Evolutionary conservation across 2,888 invertebrate genomes (phyloP).

Genomic region (Cephus pulcher): DNA sequence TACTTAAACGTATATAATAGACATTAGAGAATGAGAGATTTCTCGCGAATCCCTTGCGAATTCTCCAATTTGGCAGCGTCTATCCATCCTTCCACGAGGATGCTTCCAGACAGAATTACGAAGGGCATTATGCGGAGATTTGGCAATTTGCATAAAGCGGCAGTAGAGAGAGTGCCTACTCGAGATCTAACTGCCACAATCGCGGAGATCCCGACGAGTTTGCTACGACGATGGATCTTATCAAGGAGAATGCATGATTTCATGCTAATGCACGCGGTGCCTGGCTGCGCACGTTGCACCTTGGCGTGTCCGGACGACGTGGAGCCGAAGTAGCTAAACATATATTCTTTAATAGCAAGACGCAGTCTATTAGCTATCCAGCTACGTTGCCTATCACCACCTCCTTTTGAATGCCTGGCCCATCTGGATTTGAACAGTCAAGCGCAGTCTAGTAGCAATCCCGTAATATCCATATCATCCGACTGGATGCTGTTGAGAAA

Average conservation of each 20-base stretch:
- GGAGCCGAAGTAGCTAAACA: background rate
- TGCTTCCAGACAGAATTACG: conserved; percentile 17
- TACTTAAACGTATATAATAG: background rate
- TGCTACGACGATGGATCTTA: conserved; percentile 40
- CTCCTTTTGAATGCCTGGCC: background rate
- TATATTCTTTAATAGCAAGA: background rate
- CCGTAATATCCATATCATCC: background rate
- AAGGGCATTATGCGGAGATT: conserved; percentile 38
- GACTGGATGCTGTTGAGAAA: background rate
- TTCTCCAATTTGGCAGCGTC: background rate
- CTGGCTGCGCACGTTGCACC: background rate
- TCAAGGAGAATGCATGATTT: conserved; percentile 51
- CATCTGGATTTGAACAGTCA: background rate
- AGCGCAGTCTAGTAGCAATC: background rate
- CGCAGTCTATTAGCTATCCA: background rate
- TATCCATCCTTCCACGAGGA: background rate
- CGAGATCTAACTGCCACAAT: conserved; percentile 15
- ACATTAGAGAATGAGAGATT: background rate
- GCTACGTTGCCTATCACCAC: background rate
- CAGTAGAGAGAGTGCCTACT: conserved; percentile 3
- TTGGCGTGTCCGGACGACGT: background rate
- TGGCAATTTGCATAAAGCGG: conserved; percentile 26
- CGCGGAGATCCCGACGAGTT: conserved; percentile 40
- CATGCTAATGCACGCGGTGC: background rate
- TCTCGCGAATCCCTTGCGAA: background rate